Evolutionary conservation across 2,888 invertebrate species (phyloP).

Genomic region (Steinernema scapterisci): DNA sequence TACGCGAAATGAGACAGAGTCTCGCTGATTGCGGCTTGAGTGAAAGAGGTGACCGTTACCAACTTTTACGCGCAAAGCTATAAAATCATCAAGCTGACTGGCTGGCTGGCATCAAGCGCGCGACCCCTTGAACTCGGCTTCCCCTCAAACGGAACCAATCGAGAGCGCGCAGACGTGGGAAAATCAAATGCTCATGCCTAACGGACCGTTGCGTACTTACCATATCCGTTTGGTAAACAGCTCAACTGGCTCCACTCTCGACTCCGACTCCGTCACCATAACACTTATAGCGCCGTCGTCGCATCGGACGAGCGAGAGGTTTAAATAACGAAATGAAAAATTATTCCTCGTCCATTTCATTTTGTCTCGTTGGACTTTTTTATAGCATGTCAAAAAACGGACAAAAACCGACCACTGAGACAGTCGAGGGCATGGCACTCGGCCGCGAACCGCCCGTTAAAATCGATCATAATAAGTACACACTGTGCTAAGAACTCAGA

Average conservation of each 20-base stretch:
- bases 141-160: neutral
- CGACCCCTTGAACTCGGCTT: neutral
- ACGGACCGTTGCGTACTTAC: constrained; percentile 15
- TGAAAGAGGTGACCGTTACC: neutral
- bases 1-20: constrained; percentile 1
- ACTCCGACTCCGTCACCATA: neutral
- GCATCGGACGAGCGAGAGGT: neutral
- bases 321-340: neutral
- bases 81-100: no score
- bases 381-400: neutral
- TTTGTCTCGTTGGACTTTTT: neutral
- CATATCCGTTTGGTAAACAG: constrained; percentile 28
- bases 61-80: neutral
- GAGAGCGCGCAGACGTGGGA: constrained; percentile 18
- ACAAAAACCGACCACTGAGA: neutral
- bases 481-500: neutral
- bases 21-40: neutral
- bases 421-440: constrained; percentile 18
- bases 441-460: neutral
- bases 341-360: neutral
- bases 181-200: constrained; percentile 30
- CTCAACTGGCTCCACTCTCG: neutral
- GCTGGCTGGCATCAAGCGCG: neutral
- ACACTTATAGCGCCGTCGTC: neutral
- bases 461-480: constrained; percentile 27